Conservation (phyloP, 2,888 invertebrate genomes). For the Rugalucina vietnamica region DNA sequence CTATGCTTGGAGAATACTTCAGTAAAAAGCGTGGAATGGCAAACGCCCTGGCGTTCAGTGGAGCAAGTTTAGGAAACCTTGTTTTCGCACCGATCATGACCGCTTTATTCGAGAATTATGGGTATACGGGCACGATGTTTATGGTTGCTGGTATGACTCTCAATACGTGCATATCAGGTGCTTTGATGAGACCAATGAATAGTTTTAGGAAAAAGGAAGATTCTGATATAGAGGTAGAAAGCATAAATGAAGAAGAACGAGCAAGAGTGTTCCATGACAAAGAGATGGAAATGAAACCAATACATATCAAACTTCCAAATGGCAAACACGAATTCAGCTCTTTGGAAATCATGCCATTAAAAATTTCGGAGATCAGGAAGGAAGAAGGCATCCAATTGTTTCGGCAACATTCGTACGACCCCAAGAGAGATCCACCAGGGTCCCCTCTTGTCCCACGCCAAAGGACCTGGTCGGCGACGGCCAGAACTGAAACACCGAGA, state of each 20-base stretch:
- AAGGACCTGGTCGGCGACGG: neutral
- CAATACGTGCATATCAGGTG: conserved; percentile 28
- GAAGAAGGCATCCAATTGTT: neutral
- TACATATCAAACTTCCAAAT: neutral
- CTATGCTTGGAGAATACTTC: conserved; percentile 36
- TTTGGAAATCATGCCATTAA: neutral
- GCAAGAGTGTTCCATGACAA: neutral
- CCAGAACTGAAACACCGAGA: neutral
- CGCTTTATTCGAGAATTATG: conserved; percentile 26
- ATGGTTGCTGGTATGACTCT: conserved; percentile 34
- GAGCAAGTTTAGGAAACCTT: conserved; percentile 40
- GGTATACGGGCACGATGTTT: conserved; percentile 39
- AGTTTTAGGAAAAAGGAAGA: conserved; percentile 5
- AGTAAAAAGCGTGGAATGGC: conserved; percentile 34
- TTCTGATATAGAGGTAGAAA: neutral
- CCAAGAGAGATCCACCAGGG: neutral
- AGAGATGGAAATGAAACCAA: neutral
- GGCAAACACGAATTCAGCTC: neutral
- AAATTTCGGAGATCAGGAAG: neutral
- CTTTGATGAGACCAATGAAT: conserved; percentile 29
- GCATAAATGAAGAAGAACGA: neutral
- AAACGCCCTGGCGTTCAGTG: conserved; percentile 32
- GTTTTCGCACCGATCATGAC: conserved; percentile 44
- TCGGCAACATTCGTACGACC: neutral
- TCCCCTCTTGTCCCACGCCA: neutral